A percentile compares a stretch with the other conserved stretches of the same genome.
Evolutionary conservation across 2,113 vertebrate species (phyloP).

Genomic region (Cyanoderma ruficeps): DNA sequence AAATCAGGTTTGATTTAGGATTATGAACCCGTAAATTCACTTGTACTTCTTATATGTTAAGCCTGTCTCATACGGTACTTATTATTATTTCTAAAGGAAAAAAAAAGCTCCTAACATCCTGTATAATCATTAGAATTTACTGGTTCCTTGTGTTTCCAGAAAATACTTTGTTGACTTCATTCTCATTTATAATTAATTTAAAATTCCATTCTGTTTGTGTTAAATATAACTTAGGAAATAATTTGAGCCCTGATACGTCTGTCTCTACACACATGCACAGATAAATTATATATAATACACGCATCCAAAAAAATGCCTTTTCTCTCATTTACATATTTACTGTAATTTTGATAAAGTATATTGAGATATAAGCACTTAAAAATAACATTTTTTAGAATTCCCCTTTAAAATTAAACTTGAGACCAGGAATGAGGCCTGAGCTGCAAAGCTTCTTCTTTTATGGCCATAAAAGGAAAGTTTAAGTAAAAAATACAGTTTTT

Average conservation of each 20-base stretch:
- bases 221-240: constrained; percentile 19
- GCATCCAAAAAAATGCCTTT: neutral
- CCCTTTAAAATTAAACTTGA: neutral
- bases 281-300: neutral
- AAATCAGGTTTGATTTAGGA: constrained; percentile 63
- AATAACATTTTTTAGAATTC: neutral
- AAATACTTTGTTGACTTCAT: constrained; percentile 15
- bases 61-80: neutral
- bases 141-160: constrained; percentile 21
- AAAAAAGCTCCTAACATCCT: constrained; percentile 10
- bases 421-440: neutral
- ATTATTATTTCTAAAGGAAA: constrained; percentile 33
- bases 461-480: constrained; percentile 32
- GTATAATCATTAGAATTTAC: constrained; percentile 40
- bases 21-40: constrained; percentile 59
- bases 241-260: neutral
- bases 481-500: constrained; percentile 47
- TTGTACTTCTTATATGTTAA: constrained; percentile 27
- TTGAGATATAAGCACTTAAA: neutral
- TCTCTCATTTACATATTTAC: neutral
- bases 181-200: constrained; percentile 44
- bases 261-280: neutral
- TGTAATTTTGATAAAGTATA: neutral
- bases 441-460: neutral
- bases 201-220: constrained; percentile 16